These are phyloP conservation scores for Dromas ardeola DNA, from an alignment of 2,113 vertebrate species.

Conservation along the genomic window DNA sequence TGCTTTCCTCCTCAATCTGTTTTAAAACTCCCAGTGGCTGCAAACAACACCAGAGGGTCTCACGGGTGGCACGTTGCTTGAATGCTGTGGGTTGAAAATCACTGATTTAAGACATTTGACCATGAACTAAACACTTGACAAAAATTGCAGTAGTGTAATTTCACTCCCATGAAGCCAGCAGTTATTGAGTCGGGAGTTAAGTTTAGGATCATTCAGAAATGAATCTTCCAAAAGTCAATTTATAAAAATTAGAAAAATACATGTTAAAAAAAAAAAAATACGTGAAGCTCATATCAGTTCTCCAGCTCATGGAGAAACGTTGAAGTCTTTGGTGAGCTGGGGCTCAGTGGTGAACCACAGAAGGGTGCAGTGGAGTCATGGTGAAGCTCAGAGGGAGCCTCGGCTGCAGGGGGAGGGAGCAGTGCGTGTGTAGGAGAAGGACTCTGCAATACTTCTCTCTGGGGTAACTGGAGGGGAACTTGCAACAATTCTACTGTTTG, in stretches of 20 bases:
- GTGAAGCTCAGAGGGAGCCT: neutral
- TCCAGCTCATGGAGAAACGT: neutral
- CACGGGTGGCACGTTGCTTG: neutral
- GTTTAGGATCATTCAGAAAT: neutral
- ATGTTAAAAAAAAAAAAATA: neutral
- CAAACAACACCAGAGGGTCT: neutral
- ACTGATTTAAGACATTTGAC: neutral
- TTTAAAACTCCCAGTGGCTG: neutral
- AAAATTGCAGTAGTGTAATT: neutral
- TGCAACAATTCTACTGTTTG: neutral
- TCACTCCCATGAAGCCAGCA: neutral
- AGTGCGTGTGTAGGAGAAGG: accelerated
- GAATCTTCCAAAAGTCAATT: neutral
- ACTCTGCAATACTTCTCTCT: neutral
- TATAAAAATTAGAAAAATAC: neutral
- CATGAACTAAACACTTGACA: neutral
- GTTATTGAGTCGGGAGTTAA: neutral
- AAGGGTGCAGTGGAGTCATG: neutral
- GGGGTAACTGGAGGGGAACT: neutral
- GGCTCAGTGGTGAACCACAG: neutral
- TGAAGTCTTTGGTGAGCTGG: neutral
- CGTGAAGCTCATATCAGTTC: neutral
- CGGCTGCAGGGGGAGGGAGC: neutral
- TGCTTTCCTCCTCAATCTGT: neutral
- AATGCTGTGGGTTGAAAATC: neutral